Evolutionary conservation across 1,140 invertebrate species (phyloP), one percentile per base, ranked within the genome.

Genomic region (Campoletis sonorensis): DNA sequence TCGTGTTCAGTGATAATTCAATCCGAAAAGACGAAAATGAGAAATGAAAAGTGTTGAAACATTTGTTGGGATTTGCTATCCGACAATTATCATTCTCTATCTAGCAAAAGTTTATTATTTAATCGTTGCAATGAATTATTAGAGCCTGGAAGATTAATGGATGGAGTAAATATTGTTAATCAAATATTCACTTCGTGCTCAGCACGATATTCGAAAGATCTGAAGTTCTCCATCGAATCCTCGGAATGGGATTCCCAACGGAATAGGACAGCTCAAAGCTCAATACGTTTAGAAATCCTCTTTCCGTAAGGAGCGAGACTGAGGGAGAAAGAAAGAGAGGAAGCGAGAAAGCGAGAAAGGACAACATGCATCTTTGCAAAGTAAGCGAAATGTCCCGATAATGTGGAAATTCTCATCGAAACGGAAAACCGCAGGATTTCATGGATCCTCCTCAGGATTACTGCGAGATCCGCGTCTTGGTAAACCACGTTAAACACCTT

Each of bases 391-490:
- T 64, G 61, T 64, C 23, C 61, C 23, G 61, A 26, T 64, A 64
- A 64, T 64, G 23, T 64, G 61, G 61, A 64, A 64, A 64, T 64
- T 64, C 61, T 26, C 61, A 64, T 64, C 23, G 61, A 64, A 26
- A 64, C 21, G 23, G n/a, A 64, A 64, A 64, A 64, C 61, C 61
- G 61, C 61, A 26, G 61, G 61, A 26, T 18, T 21, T 54, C 16
- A 8, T n/a, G 61, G 23, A 13, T 64, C 61, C 61, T 23, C 3
- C 11, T 27, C 23, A 23, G 23, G 61, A 64, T 64, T 64, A 64
- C 21, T 13, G 23, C 4, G 61, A 64, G 61, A 23, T 64, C 23
- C 61, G n/a, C n/a, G 61, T 21, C 61, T 64, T 26, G 61, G 61
- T 64, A 64, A 26, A 64, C 61, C 61, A 26, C 61, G 61, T 64